These are phyloP conservation scores for Diplolepis rosae DNA, from an alignment of 2,888 invertebrate species.

Conservation along the genomic window DNA sequence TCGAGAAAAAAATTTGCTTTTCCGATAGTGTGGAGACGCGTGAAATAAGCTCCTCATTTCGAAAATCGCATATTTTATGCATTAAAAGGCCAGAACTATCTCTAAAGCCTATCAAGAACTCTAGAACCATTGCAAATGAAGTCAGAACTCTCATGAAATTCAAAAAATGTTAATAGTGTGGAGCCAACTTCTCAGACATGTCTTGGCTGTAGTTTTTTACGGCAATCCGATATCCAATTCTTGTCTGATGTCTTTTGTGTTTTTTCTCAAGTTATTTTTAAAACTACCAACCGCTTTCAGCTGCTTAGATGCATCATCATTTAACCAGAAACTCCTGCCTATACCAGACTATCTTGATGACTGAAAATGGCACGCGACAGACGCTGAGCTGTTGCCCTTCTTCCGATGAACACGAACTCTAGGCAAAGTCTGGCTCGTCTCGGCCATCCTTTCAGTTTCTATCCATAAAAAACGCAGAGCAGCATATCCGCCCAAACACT, in stretches of 20 bases:
- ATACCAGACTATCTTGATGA: constrained; percentile 45
- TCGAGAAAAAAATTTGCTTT: too few species aligned
- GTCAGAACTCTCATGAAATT: too few species aligned
- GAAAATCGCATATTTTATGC: too few species aligned
- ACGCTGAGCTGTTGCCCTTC: constrained; percentile 45
- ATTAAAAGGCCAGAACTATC: too few species aligned
- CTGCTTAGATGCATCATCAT: background rate
- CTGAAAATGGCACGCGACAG: constrained; percentile 49
- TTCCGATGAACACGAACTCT: constrained; percentile 25
- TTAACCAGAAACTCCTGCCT: too few species aligned
- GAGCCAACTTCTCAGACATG: too few species aligned
- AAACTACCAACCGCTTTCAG: constrained; percentile 30
- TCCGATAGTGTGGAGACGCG: too few species aligned
- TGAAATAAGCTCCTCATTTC: too few species aligned
- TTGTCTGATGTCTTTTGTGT: constrained; percentile 38
- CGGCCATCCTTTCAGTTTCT: constrained; percentile 14
- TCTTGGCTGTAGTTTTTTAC: too few species aligned
- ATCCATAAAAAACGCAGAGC: background rate
- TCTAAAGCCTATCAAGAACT: too few species aligned
- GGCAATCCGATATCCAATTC: constrained; percentile 46
- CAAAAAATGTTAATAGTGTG: too few species aligned
- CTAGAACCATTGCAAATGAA: too few species aligned
- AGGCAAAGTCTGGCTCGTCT: background rate
- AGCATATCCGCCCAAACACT: background rate
- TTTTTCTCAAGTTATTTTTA: constrained; percentile 46